Evolutionary conservation across 2,113 vertebrate species (phyloP).

Genomic region (Tylochromis polylepis): DNA sequence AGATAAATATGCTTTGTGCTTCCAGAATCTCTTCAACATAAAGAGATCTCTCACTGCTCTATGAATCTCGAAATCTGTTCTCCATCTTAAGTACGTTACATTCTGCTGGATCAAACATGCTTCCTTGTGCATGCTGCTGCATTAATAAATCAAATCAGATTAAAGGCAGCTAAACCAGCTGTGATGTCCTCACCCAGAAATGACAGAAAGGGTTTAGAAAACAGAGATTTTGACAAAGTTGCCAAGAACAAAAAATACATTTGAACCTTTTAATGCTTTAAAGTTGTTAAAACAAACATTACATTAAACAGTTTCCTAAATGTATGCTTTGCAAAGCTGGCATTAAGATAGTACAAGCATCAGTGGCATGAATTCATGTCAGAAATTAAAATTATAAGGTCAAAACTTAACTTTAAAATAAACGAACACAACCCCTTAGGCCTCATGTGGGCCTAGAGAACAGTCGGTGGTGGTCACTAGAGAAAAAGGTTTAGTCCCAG

Average conservation of each 20-base stretch:
- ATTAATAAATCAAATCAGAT: not conserved
- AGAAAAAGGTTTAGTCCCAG: too few relatives aligned
- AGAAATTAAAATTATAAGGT: not conserved
- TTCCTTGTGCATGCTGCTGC: not conserved
- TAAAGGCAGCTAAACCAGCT: not conserved
- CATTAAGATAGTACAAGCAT: not conserved
- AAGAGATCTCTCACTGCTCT: conserved; percentile 28
- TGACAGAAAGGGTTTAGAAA: not conserved
- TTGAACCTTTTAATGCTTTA: not conserved
- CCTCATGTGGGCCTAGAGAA: not conserved
- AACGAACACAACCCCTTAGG: rapidly evolving
- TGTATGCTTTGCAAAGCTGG: not conserved
- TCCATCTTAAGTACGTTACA: conserved; percentile 3
- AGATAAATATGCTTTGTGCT: conserved; percentile 34
- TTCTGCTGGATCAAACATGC: not conserved
- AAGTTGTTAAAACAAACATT: not conserved
- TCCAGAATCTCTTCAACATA: conserved; percentile 39
- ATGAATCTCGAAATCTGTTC: conserved; percentile 4
- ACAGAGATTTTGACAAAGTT: not conserved
- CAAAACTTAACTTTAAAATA: rapidly evolving
- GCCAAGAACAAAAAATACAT: not conserved
- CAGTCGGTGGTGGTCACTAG: not conserved
- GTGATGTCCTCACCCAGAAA: not conserved
- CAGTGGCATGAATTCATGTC: not conserved
- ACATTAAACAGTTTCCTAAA: not conserved